Evolutionary conservation across 2,113 vertebrate species (phyloP), one percentile per base, ranked within the genome.

Genomic region (Eudyptes chrysolophus): DNA sequence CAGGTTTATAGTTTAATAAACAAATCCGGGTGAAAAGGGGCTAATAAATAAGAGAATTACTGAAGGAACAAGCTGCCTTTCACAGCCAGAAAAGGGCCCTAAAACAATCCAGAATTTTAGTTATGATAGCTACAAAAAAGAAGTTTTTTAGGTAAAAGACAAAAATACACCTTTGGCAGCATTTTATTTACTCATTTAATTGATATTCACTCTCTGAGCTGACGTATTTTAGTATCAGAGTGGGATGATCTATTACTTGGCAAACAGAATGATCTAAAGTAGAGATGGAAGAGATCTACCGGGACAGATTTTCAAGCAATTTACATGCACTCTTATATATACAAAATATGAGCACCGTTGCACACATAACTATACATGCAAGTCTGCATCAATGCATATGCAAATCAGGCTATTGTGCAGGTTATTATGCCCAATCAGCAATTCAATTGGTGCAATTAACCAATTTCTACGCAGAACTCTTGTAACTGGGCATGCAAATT

Each of bases 181-280:
- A 91, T 87, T 96, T 97, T 96, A 96, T 96, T 96, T 97, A 91
- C 77, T 58, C 61, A 65, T 91, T 95, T 97, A 97, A 94, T 94
- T 97, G 92, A 95, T 96, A 96, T 85, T 91, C 87, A 68, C 70
- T 77, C 86, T 81, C 40, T 2, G 17, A 89, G 46, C 84, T 89
- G 77, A 79, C 0, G 7, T 46, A 61, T 93, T 96, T 96, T 95
- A 16, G 0, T 76, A 89, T 93, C 60, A 79, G 81, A 60, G 44
- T 84, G 58, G 65, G 81, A 81, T 95, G 91, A 96, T 96, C 74
- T 95, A 96, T 82, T 95, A 89, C 91, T 97, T 95, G 87, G 87
- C 62, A 96, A 92, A 93, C 74, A 93, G 85, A 96, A 96, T 89
- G 54, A 95, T 95, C 91, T 93, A 58, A 87, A 87, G 77, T 58